phyloP scores from a whole-genome alignment of 2,888 invertebrate species.

The Carpatolechia fugitivella region DNA sequence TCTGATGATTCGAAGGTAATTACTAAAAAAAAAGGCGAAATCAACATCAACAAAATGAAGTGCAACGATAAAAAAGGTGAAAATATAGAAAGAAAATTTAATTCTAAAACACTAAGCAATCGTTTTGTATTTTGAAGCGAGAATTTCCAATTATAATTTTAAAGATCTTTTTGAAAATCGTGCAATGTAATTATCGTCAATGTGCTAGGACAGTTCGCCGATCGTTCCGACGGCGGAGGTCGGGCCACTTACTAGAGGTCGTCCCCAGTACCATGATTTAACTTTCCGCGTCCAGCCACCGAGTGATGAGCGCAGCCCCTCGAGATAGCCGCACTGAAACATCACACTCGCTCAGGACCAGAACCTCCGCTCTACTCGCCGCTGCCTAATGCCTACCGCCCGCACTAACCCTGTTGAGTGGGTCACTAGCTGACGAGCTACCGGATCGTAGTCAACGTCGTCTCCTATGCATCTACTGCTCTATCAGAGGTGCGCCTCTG shows the following conservation, averaged over 20 bases:
- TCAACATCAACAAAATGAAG: constrained; percentile 68
- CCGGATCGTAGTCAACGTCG: not conserved
- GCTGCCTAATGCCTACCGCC: constrained; percentile 13
- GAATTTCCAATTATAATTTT: constrained; percentile 58
- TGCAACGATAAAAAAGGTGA: constrained; percentile 70
- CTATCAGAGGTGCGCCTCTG: not conserved
- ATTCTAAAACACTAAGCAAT: constrained; percentile 70
- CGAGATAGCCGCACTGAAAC: constrained; percentile 94
- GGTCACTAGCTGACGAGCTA: not conserved
- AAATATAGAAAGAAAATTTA: constrained; percentile 54
- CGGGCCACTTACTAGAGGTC: constrained; percentile 94
- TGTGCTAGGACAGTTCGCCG: constrained; percentile 74
- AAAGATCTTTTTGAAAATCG: constrained; percentile 50
- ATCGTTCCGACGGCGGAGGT: constrained; percentile 63
- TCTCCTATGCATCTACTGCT: not conserved
- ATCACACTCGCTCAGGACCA: constrained; percentile 77
- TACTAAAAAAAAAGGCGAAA: constrained; percentile 50
- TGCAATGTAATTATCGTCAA: constrained; percentile 73
- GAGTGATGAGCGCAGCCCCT: constrained; percentile 95
- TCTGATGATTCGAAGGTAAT: constrained; percentile 40
- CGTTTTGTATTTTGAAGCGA: constrained; percentile 65
- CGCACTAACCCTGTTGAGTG: not conserved
- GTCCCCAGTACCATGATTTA: constrained; percentile 98
- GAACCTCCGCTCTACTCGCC: constrained; percentile 40
- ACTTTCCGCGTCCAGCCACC: constrained; percentile 98